phyloP scores from a whole-genome alignment of 2,888 invertebrate species.

The Polydrusus tereticollis region DNA sequence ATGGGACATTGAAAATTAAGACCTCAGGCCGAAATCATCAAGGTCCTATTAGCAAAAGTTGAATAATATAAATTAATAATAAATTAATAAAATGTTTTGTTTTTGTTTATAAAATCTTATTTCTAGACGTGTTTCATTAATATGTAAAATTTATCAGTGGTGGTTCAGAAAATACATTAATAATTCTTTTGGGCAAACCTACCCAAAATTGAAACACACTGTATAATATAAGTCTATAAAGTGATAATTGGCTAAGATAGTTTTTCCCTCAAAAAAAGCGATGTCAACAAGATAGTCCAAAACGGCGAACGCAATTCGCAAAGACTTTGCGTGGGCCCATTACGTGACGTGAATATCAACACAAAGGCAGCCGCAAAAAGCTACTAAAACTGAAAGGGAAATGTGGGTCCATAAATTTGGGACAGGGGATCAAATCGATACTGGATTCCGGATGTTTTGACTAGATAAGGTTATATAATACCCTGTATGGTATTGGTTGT shows the following conservation, averaged over 20 bases:
- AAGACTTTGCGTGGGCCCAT: conserved; percentile 6
- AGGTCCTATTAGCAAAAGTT: no score
- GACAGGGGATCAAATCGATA: conserved; percentile 19
- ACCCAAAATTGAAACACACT: no score
- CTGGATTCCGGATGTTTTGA: conserved; percentile 1
- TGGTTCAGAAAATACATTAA: no score
- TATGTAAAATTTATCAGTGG: no score
- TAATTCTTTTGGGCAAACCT: no score
- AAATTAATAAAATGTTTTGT: no score
- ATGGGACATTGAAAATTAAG: no score
- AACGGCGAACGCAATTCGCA: background rate
- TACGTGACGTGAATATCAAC: conserved; percentile 15
- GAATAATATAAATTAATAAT: no score
- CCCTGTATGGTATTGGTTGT: background rate
- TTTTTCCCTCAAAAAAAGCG: background rate
- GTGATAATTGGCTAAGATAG: background rate
- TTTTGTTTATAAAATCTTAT: no score
- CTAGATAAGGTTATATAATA: conserved; percentile 5
- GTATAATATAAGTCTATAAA: no score
- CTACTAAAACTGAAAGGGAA: conserved; percentile 12
- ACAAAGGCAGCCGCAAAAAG: conserved; percentile 11
- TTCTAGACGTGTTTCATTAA: no score
- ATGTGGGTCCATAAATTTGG: conserved; percentile 21
- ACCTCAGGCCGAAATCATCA: no score
- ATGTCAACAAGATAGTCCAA: background rate